Conservation (phyloP, 2,888 invertebrate species). For the Helleia helle region DNA sequence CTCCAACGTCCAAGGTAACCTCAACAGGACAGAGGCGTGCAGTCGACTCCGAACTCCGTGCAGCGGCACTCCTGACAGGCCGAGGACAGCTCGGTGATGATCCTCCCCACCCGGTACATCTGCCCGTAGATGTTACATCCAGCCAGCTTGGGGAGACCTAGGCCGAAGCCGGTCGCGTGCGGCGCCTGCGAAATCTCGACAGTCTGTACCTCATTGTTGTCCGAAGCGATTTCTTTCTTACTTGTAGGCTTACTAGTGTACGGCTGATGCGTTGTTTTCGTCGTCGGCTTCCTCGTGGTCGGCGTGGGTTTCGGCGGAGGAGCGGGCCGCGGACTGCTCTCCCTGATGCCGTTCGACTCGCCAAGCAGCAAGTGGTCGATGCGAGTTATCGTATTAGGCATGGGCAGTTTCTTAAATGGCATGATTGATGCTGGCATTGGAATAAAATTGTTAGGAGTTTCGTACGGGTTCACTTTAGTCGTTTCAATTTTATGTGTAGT, state of each 20-base stretch:
- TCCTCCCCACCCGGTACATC: conserved; percentile 88
- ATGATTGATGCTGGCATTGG: conserved; percentile 34
- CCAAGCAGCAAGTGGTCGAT: conserved; percentile 62
- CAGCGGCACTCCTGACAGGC: conserved; percentile 90
- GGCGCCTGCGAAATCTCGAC: background rate
- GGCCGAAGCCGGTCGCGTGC: conserved; percentile 32
- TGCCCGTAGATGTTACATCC: conserved; percentile 93
- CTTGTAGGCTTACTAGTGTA: conserved; percentile 20
- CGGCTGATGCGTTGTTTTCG: conserved; percentile 22
- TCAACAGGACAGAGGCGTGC: conserved; percentile 77
- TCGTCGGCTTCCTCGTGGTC: conserved; percentile 20
- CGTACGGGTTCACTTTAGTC: conserved; percentile 21
- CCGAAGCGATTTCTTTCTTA: conserved; percentile 28
- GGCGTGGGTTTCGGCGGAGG: conserved; percentile 22
- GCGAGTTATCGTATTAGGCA: conserved; percentile 35
- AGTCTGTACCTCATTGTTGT: background rate
- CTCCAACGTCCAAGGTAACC: background rate
- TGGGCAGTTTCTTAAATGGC: background rate
- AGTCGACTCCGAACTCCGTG: conserved; percentile 89
- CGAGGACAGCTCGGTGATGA: conserved; percentile 87
- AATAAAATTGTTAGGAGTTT: conserved; percentile 32
- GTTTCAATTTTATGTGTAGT: conserved; percentile 15
- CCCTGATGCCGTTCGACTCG: conserved; percentile 54
- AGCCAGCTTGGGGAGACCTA: conserved; percentile 82
- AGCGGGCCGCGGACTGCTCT: conserved; percentile 33